These are phyloP conservation scores for Melanargia galathea DNA, from an alignment of 2,888 invertebrate species.

Conservation along the genomic window DNA sequence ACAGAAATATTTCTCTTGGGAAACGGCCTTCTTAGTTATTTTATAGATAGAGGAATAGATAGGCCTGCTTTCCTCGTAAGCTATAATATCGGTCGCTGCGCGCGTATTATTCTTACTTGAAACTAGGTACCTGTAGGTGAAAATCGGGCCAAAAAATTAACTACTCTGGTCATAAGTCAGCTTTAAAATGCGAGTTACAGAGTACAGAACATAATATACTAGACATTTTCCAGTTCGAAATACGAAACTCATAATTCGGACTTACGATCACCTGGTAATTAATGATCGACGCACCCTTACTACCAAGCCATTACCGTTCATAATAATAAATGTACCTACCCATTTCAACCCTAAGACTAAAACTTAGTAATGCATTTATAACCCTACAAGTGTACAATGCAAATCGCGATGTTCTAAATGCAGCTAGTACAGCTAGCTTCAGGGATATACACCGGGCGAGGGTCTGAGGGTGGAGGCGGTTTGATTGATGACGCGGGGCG, in stretches of 20 bases:
- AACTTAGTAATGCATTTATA: constrained; percentile 23
- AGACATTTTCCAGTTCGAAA: neutral
- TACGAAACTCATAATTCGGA: neutral
- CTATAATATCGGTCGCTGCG: neutral
- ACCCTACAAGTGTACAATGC: constrained; percentile 33
- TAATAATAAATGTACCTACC: constrained; percentile 7
- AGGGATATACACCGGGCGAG: constrained; percentile 29
- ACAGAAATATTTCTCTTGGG: constrained; percentile 5
- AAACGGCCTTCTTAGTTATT: neutral
- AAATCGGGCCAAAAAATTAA: too few relatives aligned
- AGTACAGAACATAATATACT: neutral
- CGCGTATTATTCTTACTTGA: too few relatives aligned
- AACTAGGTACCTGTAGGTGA: too few relatives aligned
- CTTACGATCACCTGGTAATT: neutral
- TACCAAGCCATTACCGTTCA: neutral
- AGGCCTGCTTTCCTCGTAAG: neutral
- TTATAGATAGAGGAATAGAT: neutral
- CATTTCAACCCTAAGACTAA: constrained; percentile 10
- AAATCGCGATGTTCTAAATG: constrained; percentile 33
- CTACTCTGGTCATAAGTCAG: too few relatives aligned
- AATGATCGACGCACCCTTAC: constrained; percentile 7
- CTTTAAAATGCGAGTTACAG: too few relatives aligned
- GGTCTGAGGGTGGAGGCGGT: constrained; percentile 48
- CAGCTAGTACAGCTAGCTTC: constrained; percentile 34
- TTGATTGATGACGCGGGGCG: constrained; percentile 73